Conservation (phyloP, 2,888 invertebrate genomes). For the Dryobotodes eremita region DNA sequence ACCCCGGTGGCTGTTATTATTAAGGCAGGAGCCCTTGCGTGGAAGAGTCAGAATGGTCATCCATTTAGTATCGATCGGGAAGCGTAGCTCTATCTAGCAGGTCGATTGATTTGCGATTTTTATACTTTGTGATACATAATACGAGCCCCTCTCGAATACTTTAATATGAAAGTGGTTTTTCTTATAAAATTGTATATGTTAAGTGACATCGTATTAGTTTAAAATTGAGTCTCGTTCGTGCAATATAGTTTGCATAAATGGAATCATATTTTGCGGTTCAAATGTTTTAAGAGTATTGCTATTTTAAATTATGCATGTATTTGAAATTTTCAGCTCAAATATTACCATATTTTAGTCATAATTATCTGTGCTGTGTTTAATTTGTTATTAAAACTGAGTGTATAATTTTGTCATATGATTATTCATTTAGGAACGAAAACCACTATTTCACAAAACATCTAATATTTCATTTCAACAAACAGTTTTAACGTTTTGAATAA, state of each 20-base stretch:
- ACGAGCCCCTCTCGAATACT: not conserved
- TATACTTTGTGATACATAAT: not conserved
- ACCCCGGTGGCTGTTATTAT: too few relatives aligned
- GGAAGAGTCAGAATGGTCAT: not conserved
- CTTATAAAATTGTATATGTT: slow-evolving; percentile 13
- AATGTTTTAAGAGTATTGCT: slow-evolving; percentile 31
- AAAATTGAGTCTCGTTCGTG: slow-evolving; percentile 45
- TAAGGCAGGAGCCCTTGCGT: not conserved
- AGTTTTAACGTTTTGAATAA: not conserved
- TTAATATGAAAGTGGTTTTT: not conserved
- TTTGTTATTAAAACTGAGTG: slow-evolving; percentile 14
- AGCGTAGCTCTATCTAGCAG: not conserved
- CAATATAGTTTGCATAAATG: slow-evolving; percentile 52
- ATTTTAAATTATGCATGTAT: slow-evolving; percentile 33
- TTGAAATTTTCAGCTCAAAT: slow-evolving; percentile 26
- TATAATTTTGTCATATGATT: slow-evolving; percentile 12
- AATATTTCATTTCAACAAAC: not conserved
- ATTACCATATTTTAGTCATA: slow-evolving; percentile 6
- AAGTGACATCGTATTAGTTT: slow-evolving; percentile 26
- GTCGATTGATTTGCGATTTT: not conserved
- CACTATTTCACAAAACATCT: not conserved
- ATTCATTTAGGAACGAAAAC: not conserved
- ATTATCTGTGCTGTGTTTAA: slow-evolving; percentile 1
- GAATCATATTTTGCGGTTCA: slow-evolving; percentile 43
- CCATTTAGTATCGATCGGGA: not conserved